Conservation (phyloP, 2,113 vertebrate genomes). For the Callaeas wilsoni region DNA sequence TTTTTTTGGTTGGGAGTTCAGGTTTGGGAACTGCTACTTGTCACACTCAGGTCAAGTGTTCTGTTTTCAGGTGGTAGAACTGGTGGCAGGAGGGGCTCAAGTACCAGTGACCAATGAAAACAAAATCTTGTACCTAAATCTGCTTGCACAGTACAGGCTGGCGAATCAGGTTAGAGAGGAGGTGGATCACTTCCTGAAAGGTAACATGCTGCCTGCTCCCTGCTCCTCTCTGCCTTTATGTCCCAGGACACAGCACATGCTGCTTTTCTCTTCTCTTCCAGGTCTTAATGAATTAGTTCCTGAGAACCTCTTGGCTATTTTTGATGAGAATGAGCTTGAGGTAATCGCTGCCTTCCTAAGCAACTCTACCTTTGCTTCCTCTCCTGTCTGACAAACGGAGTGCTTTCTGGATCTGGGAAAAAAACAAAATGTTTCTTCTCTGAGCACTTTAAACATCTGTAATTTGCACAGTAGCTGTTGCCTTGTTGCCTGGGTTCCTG, state of each 20-base stretch:
- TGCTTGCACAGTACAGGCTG: conserved; percentile 91
- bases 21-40: background rate
- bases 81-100: conserved; percentile 92
- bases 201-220: conserved; percentile 61
- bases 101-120: conserved; percentile 93
- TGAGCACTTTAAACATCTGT: background rate
- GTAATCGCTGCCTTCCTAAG: conserved; percentile 66
- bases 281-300: conserved; percentile 96
- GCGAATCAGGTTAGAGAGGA: conserved; percentile 96
- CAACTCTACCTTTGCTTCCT: background rate
- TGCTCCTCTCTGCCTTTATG: background rate
- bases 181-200: conserved; percentile 98
- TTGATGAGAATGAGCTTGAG: conserved; percentile 99
- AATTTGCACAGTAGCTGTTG: background rate
- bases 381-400: background rate
- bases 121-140: conserved; percentile 96
- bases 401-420: background rate
- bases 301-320: conserved; percentile 97
- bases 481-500: background rate
- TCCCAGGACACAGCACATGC: background rate
- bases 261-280: conserved; percentile 61
- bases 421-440: background rate
- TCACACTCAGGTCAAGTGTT: background rate
- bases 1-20: background rate
- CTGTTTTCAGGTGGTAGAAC: conserved; percentile 86